These are phyloP conservation scores for Atlantisia rogersi DNA, from an alignment of 2,113 vertebrate genomes.

Conservation along the genomic window DNA sequence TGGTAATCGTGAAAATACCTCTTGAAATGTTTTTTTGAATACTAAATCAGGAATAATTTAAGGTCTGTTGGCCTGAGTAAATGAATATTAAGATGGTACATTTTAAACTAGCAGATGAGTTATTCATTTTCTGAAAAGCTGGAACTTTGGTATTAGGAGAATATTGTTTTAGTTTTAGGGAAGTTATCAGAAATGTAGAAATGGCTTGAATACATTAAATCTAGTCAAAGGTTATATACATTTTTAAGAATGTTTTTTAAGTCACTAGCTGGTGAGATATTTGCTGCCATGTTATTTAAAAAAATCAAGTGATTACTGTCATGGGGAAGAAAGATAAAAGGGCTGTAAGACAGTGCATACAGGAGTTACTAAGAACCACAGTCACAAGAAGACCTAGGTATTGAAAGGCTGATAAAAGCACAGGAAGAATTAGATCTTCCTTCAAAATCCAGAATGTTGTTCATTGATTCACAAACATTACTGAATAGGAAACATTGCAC, in stretches of 20 bases:
- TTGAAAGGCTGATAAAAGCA: neutral
- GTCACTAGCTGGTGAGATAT: neutral
- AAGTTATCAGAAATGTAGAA: neutral
- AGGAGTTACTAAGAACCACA: neutral
- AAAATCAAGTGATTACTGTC: neutral
- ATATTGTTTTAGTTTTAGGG: neutral
- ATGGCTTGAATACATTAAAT: neutral
- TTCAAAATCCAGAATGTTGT: neutral
- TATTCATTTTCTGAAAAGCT: neutral
- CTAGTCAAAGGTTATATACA: neutral
- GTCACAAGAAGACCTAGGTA: neutral
- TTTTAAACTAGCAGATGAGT: neutral
- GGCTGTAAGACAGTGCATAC: neutral
- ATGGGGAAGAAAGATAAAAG: neutral
- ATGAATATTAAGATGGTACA: neutral
- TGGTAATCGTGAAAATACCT: neutral
- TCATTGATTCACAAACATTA: fast-evolving
- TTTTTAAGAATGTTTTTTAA: neutral
- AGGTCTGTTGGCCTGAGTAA: neutral
- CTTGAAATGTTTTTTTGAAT: neutral
- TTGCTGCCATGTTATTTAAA: neutral
- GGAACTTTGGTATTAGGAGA: neutral
- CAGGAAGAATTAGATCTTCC: neutral
- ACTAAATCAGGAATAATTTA: neutral
- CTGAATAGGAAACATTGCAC: neutral